Conservation (phyloP, 2,113 vertebrate species). For the Pomatorhinus ruficollis region DNA sequence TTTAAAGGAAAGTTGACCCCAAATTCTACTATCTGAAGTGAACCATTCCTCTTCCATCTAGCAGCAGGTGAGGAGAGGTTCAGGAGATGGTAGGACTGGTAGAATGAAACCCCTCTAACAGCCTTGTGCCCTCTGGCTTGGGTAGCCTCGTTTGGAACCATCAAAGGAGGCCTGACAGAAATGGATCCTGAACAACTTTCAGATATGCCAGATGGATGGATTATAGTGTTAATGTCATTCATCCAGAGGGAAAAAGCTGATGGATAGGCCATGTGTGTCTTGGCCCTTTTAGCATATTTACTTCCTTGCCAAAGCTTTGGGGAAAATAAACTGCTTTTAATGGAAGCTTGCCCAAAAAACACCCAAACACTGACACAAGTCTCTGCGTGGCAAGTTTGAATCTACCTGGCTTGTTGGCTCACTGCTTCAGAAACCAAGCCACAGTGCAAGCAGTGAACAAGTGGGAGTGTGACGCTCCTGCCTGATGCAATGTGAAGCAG, state of each 20-base stretch:
- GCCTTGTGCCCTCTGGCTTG: background rate
- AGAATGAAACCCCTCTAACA: background rate
- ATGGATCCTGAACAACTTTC: background rate
- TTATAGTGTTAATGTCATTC: background rate
- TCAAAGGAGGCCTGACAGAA: background rate
- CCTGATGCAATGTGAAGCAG: background rate
- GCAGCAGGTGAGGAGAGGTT: background rate
- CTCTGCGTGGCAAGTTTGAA: background rate
- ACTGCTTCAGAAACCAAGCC: background rate
- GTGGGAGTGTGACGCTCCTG: rapidly evolving
- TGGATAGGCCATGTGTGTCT: background rate
- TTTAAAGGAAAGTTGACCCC: background rate
- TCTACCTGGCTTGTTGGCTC: background rate
- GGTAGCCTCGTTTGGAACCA: background rate
- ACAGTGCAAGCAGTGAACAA: background rate
- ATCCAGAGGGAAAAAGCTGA: background rate
- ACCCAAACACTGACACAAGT: background rate
- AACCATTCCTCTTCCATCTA: background rate
- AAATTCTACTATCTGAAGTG: background rate
- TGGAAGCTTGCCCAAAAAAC: background rate
- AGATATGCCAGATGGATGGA: background rate
- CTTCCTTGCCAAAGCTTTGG: background rate
- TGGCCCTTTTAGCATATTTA: background rate
- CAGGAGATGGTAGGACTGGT: background rate
- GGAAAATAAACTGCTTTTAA: background rate